A percentile compares a stretch with the other conserved stretches of the same genome.
phyloP scores from a whole-genome alignment of 2,113 vertebrate species.

The Halichoerus grypus region DNA sequence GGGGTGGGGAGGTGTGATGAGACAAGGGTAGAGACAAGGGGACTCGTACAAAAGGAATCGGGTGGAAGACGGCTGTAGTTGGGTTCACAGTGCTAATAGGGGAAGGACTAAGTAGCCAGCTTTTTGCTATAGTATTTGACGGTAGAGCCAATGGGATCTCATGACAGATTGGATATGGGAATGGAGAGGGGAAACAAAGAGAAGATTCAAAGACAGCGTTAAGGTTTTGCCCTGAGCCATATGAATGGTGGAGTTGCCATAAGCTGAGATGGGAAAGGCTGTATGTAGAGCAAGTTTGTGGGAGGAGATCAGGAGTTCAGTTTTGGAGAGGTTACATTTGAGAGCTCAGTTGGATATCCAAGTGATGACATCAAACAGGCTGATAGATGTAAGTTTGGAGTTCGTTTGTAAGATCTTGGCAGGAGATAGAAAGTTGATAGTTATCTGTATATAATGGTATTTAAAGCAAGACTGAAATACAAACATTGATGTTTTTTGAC shows the following conservation, averaged over 20 bases:
- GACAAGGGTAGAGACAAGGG: neutral
- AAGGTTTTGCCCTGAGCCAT: neutral
- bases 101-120: neutral
- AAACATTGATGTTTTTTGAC: constrained; percentile 19
- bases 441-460: neutral
- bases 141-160: neutral
- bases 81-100: neutral
- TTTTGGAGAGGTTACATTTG: neutral
- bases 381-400: neutral
- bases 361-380: neutral
- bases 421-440: constrained; percentile 12
- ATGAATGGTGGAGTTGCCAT: neutral
- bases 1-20: neutral
- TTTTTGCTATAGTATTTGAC: neutral
- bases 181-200: neutral
- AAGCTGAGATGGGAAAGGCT: neutral
- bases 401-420: neutral
- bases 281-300: neutral
- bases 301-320: neutral
- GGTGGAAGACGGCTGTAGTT: neutral
- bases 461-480: constrained; percentile 1
- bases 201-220: neutral
- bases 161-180: neutral
- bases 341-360: neutral
- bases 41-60: neutral